Evolutionary conservation across 2,888 invertebrate genomes (phyloP), one percentile per base, ranked within the genome.

Genomic region (Raillietiella orientalis): DNA sequence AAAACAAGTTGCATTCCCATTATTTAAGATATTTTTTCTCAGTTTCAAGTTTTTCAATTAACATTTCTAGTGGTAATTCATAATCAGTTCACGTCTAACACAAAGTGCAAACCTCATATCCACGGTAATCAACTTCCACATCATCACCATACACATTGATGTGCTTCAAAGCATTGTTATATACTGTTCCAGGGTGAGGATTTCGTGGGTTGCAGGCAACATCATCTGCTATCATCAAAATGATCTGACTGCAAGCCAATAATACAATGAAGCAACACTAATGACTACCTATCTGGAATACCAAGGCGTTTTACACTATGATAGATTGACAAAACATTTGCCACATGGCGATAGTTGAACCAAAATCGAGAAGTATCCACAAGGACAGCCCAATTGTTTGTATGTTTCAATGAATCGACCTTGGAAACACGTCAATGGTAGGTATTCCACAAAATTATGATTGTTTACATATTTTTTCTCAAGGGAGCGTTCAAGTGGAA

Each of bases 311-410:
- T 99, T 1, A 99, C 87, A 43, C 87, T 87, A 8, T 90, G 62
- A 44, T 99, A 99, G 32, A 96, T 79, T 0, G 93, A 96, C 11
- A 99, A 49, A 1, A 93, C 93, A 47, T 99, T 99, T 3, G 96
- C 90, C 16, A 93, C 87, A 61, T 99, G 96, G 4, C 96, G 62
- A 46, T 99, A 99, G 47, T 99, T 99, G 44, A 96, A 96, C 96
- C 96, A 99, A 49, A 96, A 99, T 29, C 93, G 55, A 2, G 90
- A 93, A 0, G 93, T 93, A 46, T 93, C 93, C 0, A 99, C 93
- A 28, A 99, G 49, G 9, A 99, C 90, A 0, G 96, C 96, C 96
- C 96, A 99, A 47, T 99, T 96, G 44, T 96, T 96, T 1, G 90
- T 84, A 43, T 96, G 93, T 5, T 29, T 31, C 8, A n/a, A n/a